Evolutionary conservation across 2,888 invertebrate genomes (phyloP), one percentile per base, ranked within the genome.

Genomic region (Ormyrus nitidulus): DNA sequence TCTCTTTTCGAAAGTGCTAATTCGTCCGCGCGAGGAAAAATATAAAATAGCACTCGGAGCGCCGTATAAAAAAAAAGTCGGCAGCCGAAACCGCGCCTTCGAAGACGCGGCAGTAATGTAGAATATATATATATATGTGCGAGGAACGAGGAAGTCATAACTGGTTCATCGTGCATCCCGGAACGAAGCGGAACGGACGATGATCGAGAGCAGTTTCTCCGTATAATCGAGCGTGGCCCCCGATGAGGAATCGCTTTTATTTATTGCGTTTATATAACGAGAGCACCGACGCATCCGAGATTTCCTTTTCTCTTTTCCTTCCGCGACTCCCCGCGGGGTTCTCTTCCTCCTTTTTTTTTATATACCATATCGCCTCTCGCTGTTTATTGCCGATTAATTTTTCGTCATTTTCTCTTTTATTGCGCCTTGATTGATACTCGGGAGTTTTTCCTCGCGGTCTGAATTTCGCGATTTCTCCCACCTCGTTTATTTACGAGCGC

Each of bases 71-170:
- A 11, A 62, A 7, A 61, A 61, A 61, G 6, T 61, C 8, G 19
- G 19, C 19, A 61, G 6, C 5, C 5, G 6, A 48, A 65, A 49
- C 34, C 8, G 34, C 34, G 13, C 10, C 54, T 19, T 0, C 13
- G 13, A 19, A 19, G 19, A 19, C 19, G 19, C 19, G 19, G 19
- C 19, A 19, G 19, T 19, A 19, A 19, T 19, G 2, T 1, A 19
- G 19, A 19, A 19, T 19, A 56, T 73, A 48, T 13, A 59, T 75
- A 34, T 74, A 49, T 44, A 65, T 46, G 34, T 7, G 7, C n/a
- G n/a, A 34, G 19, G 13, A 77, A 77, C 68, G 77, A 77, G 77
- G 77, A 77, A 77, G 77, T 77, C 62, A 70, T 77, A 77, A 77
- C 77, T 19, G 62, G 65, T 64, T 51, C 56, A 73, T 56, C 48